Evolutionary conservation across 2,113 vertebrate species (phyloP).

Genomic region (Crotalus viridis): DNA sequence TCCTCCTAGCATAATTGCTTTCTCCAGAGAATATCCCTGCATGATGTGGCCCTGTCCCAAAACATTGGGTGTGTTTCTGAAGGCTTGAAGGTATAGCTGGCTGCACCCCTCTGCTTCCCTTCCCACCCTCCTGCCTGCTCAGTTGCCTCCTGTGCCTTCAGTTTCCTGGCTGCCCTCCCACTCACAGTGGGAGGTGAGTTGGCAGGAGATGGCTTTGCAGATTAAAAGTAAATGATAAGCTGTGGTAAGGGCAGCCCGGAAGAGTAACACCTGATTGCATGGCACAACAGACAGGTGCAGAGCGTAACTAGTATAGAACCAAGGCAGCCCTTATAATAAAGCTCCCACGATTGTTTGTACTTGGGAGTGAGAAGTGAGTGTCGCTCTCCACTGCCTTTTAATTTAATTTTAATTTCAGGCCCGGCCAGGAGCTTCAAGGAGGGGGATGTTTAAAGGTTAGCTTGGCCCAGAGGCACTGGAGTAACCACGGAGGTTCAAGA

Average conservation of each 20-base stretch:
- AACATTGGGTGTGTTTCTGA: background rate
- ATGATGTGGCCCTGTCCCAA: background rate
- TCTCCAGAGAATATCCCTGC: background rate
- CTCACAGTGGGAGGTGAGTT: too few relatives aligned
- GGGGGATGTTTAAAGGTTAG: background rate
- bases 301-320: background rate
- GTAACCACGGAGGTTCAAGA: background rate
- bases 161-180: background rate
- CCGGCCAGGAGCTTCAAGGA: background rate
- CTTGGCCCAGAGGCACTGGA: background rate
- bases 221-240: background rate
- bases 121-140: background rate
- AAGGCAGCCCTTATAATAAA: background rate
- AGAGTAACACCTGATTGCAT: too few relatives aligned
- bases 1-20: background rate
- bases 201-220: background rate
- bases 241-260: background rate
- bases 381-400: conserved; percentile 1
- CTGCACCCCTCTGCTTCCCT: background rate
- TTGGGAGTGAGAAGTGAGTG: background rate
- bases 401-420: background rate
- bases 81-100: background rate
- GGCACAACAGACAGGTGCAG: background rate
- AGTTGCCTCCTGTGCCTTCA: rapidly evolving
- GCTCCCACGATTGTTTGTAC: background rate